These are phyloP conservation scores for Saxicola maurus DNA, from an alignment of 2,797 vertebrate genomes.

Conservation along the genomic window DNA sequence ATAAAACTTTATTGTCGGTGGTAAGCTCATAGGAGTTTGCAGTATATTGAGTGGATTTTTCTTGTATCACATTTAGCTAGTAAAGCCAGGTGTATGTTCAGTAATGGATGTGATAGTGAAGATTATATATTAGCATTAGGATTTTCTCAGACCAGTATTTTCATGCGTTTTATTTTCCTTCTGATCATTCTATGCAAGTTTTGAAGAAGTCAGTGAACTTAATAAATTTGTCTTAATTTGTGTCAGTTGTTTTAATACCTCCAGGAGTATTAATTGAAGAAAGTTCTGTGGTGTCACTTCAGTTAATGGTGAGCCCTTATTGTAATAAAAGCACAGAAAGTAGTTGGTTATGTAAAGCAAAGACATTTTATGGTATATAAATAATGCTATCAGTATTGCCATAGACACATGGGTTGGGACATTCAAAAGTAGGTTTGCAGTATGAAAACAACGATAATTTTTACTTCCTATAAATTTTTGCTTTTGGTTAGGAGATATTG, in stretches of 20 bases:
- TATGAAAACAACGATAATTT: not conserved
- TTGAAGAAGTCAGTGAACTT: not conserved
- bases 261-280: not conserved
- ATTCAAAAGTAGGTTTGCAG: not conserved
- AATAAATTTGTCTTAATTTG: not conserved
- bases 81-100: not conserved
- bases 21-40: not conserved
- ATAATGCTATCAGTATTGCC: not conserved
- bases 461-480: not conserved
- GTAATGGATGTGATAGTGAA: not conserved
- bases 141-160: not conserved
- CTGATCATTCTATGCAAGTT: not conserved
- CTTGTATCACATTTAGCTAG: not conserved
- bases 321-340: not conserved
- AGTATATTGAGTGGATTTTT: not conserved
- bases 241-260: not conserved
- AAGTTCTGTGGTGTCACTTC: not conserved
- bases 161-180: not conserved
- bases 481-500: not conserved
- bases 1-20: not conserved
- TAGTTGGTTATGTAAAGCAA: not conserved
- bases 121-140: not conserved
- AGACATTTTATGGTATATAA: not conserved
- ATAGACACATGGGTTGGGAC: not conserved
- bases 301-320: not conserved